Base-by-base conservation (phyloP, 1,140 invertebrate genomes). In the Drosophila dunni region DNA sequence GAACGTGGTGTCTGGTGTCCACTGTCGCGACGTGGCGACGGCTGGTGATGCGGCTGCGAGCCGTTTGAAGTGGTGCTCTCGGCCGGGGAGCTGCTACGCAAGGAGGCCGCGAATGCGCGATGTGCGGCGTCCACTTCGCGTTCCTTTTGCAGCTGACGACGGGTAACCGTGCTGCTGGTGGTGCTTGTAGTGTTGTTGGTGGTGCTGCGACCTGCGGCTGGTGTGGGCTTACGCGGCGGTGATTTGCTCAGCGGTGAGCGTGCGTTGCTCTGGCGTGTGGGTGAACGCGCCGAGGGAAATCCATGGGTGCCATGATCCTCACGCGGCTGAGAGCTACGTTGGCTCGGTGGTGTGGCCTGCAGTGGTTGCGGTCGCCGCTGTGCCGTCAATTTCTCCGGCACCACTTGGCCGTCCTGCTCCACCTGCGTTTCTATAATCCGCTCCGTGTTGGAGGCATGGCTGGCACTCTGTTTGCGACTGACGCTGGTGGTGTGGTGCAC, bases 91-190 rank as follows among this genome's bases (percentile, higher is more conserved):
- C 95, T 94, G 51, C 94, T 93, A 51, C 95, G 93, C 38, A 96
- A 91, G 34, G 95, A 95, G 62, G 94, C 94, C 2, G 95, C 95
- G 93, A 95, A 96, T 4, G 95, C 95, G 74, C 95, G 94, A 85
- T 96, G 95, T 17, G 95, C 94, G 7, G 95, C 94, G 84, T 95
- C 95, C 58, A 94, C 93, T 48, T 91, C 90, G 15, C 84, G 72
- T 95, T 92, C 91, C 76, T 92, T 92, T 17, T 83, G 75, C 66
- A 92, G 94, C 54, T 89, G 78, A 9, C 83, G 72, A 17, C 90
- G 90, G 1, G 90, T 79, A 11, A 81, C 61, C 7, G 77, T 56
- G 42, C 42, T 53, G n/a, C 44, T 81, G 10, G 74, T 76, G 1
- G 67, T 69, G n/a, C 57, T 48, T 3, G 69, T 75, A 10, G 61